Evolutionary conservation across 2,888 invertebrate genomes (phyloP), one percentile per base, ranked within the genome.

Genomic region (Cryptosula pallasiana): DNA sequence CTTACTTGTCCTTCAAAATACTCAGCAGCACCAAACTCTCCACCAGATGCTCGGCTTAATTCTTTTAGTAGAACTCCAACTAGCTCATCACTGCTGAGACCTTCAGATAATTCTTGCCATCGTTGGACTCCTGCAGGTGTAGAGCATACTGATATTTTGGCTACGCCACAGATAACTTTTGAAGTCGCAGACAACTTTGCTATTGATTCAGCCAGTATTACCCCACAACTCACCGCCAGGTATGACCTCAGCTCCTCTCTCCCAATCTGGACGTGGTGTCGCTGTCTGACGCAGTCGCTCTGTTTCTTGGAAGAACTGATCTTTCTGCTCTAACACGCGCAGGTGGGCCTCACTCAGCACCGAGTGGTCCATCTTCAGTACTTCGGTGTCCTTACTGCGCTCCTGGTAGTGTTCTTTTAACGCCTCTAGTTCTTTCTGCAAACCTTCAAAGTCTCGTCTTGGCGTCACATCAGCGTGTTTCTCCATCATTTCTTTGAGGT

Each of bases 401-500:
- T 76, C 75, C 55, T 77, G 75, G 36, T 76, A 73, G 69, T 78
- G 75, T 71, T 79, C 79, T 72, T 78, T 76, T 35, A 83, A 69
- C 73, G 76, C 76, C 76, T 78, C 78, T 71, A 77, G 78, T 72
- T 80, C 79, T n/a, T 78, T 78, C 73, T 83, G 80, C 35, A 84
- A 72, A 20, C 74, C 75, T 75, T 84, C 82, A 78, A 78, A 84
- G 70, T 84, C 82, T 73, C 84, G 75, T 9, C 83, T 75, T 2
- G 84, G 84, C 32, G 84, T 82, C 25, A 85, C 84, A 76, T 85
- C 84, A 16, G 81, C 81, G 75, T 85, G 84, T 74, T 84, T 81
- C 5, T 84, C 83, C 23, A 79, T 76, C 82, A 85, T 83, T 72
- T 82, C 81, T 73, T 79, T 80, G 58, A 85, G 75, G 57, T 81